These are phyloP conservation scores for Panorpa germanica DNA, from an alignment of 2,888 invertebrate species.

Conservation along the genomic window DNA sequence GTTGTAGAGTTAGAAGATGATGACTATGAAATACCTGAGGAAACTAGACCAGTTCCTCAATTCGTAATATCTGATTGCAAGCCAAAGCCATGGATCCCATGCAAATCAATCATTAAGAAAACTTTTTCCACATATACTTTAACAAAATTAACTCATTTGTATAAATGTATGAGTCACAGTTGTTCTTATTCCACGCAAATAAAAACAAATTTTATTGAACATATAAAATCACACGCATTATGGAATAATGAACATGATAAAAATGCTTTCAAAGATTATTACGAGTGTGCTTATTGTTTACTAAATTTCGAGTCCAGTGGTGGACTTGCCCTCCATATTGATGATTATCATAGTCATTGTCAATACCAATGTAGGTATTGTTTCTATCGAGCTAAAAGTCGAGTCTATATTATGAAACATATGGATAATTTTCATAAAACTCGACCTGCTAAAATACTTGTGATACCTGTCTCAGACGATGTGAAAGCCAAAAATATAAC, in stretches of 20 bases:
- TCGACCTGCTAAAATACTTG: background rate
- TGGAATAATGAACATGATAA: conserved; percentile 16
- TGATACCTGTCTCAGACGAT: too few relatives aligned
- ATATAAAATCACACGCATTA: conserved; percentile 21
- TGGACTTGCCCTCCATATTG: conserved; percentile 35
- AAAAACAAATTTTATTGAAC: conserved; percentile 20
- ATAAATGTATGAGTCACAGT: conserved; percentile 32
- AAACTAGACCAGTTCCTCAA: too few relatives aligned
- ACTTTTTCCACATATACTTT: too few relatives aligned
- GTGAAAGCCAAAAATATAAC: too few relatives aligned
- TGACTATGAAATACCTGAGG: too few relatives aligned
- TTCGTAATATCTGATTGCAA: too few relatives aligned
- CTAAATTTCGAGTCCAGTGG: conserved; percentile 23
- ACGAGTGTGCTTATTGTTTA: conserved; percentile 37
- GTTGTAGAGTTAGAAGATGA: too few relatives aligned
- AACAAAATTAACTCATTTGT: too few relatives aligned
- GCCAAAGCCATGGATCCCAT: too few relatives aligned
- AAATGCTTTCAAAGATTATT: too few relatives aligned
- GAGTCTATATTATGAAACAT: conserved; percentile 11
- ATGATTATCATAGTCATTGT: conserved; percentile 38
- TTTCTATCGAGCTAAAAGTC: conserved; percentile 36
- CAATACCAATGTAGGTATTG: conserved; percentile 43
- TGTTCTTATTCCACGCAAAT: conserved; percentile 28
- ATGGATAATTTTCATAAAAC: conserved; percentile 9
- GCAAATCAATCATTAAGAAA: too few relatives aligned